phyloP scores from a whole-genome alignment of 1,140 invertebrate genomes.

The Drepana arcuata region DNA sequence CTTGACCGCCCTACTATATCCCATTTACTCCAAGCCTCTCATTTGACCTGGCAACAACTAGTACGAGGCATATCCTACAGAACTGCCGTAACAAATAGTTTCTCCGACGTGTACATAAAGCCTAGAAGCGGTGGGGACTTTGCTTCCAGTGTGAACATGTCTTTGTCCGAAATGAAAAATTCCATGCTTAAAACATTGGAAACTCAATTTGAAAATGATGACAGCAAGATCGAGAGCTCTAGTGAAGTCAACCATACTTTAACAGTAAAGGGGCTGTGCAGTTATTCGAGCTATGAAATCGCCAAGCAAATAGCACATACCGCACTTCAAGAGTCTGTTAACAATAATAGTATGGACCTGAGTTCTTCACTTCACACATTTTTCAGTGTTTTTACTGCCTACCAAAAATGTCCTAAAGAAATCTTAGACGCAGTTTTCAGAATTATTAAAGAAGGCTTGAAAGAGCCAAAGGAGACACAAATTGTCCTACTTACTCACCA shows the following conservation, averaged over 20 bases:
- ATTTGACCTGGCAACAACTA: constrained; percentile 76
- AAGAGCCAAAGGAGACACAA: constrained; percentile 9
- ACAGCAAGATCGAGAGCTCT: constrained; percentile 1
- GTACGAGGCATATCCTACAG: constrained; percentile 72
- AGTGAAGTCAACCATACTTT: constrained; percentile 32
- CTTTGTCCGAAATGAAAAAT: constrained; percentile 63
- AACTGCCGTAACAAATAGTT: constrained; percentile 73
- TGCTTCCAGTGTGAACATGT: constrained; percentile 38
- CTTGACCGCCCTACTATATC: constrained; percentile 72
- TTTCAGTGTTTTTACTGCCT: constrained; percentile 27
- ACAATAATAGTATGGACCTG: constrained; percentile 1
- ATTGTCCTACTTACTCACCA: constrained; percentile 7
- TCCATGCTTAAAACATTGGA: constrained; percentile 53
- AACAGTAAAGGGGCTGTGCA: constrained; percentile 40
- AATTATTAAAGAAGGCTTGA: constrained; percentile 19
- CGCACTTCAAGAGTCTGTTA: constrained; percentile 17
- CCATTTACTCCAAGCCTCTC: constrained; percentile 77
- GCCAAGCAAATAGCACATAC: constrained; percentile 37
- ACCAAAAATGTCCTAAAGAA: constrained; percentile 30
- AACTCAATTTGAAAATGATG: constrained; percentile 28
- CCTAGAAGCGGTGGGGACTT: constrained; percentile 72
- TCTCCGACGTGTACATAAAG: constrained; percentile 81
- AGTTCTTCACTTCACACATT: constrained; percentile 15
- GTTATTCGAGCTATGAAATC: constrained; percentile 32
- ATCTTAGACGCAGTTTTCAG: constrained; percentile 14